phyloP scores from a whole-genome alignment of 2,797 vertebrate genomes.

The Cynodonichthys magdalenae region DNA sequence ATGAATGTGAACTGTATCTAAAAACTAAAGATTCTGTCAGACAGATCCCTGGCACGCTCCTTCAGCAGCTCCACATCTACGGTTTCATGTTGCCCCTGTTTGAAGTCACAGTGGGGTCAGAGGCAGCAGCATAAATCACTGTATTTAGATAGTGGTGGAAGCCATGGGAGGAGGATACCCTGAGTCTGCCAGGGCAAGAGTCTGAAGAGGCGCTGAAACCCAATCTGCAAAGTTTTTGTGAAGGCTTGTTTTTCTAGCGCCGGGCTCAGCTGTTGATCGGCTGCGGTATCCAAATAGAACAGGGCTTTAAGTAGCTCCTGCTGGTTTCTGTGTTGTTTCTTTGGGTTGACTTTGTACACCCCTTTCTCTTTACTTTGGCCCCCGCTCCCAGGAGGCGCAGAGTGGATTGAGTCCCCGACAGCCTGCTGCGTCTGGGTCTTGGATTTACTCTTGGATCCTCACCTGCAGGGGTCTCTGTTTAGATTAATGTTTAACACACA shows the following conservation, averaged over 20 bases:
- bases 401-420: conserved; percentile 32
- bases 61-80: conserved; percentile 4
- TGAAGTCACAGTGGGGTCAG: conserved; percentile 77
- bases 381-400: conserved; percentile 7
- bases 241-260: conserved; percentile 81
- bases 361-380: conserved; percentile 33
- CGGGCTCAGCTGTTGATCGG: conserved; percentile 68
- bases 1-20: too few species aligned
- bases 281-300: conserved; percentile 66
- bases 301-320: conserved; percentile 57
- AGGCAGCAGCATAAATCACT: conserved; percentile 86
- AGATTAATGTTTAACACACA: conserved; percentile 68
- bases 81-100: conserved; percentile 40
- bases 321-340: conserved; percentile 48
- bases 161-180: conserved; percentile 38
- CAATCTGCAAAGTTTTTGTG: conserved; percentile 82
- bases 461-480: conserved; percentile 43
- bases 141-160: conserved; percentile 37
- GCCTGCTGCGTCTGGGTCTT: conserved; percentile 45
- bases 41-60: neutral
- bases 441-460: conserved; percentile 45
- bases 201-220: conserved; percentile 83
- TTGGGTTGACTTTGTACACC: conserved; percentile 22
- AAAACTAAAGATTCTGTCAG: neutral
- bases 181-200: conserved; percentile 22